Base-by-base conservation (phyloP, 2,797 vertebrate species). In the Lophotriccus pileatus region DNA sequence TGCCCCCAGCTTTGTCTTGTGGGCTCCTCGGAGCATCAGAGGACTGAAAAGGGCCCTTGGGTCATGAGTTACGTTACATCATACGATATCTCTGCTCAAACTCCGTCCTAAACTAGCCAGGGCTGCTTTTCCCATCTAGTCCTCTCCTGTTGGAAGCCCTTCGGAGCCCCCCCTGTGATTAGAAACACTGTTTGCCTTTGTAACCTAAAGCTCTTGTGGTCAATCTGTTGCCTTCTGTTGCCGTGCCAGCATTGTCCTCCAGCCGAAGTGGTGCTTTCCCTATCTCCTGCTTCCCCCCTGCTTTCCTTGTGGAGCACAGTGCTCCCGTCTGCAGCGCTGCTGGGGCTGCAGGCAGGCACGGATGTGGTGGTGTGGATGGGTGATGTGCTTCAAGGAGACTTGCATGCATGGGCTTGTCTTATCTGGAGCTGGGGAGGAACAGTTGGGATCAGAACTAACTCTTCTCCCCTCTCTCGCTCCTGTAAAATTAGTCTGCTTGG, bases 401-500 rank as follows among this genome's bases (percentile, higher is more conserved):
- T 6, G 60, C 74, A n/a, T 69, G 56, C 36, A 2, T 27, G 44
- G n/a, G 28, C 25, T 84, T 89, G 67, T 56, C 68, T 80, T 47
- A 60, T 64, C 60, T 3, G 3, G 69, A 72, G 81, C 69, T 60
- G 78, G 37, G 59, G 41, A 88, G 87, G 67, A 59, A 12, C 5
- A 17, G 55, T 4, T 30, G 23, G 44, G 52, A 50, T 59, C 27
- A 18, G 49, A 46, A 72, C 85, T 94, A 49, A 87, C 55, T 69
- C 84, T 84, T 92, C 52, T 93, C 34, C 49, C 21, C 23, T 77
- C n/a, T 56, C 58, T 66, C 41, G 36, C 59, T 62, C 75, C 76
- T 49, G 39, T 74, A 41, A 73, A 36, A 60, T 73, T 14, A 98
- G 98, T 90, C 95, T 98, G 93, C 98, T 99, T 47, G 98, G 98